Evolutionary conservation across 2,797 vertebrate genomes (phyloP).

Genomic region (Smutsia temminckii): DNA sequence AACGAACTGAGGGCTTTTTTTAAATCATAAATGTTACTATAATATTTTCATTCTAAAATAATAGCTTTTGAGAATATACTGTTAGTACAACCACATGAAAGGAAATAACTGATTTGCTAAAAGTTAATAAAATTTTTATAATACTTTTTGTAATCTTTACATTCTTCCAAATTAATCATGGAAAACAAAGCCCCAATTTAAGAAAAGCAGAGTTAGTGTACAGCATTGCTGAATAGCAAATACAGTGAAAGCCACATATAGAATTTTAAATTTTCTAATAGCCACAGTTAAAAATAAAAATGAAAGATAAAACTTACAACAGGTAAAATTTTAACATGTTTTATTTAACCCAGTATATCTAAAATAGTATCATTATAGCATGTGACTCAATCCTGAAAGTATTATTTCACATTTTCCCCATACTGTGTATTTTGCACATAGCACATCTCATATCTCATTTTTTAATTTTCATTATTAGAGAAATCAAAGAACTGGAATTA

Average conservation of each 20-base stretch:
- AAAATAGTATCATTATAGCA: neutral
- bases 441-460: neutral
- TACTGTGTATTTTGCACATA: neutral
- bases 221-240: neutral
- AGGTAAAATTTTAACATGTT: neutral
- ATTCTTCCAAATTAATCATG: neutral
- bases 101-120: neutral
- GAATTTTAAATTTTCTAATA: neutral
- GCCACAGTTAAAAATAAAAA: neutral
- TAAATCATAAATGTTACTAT: neutral
- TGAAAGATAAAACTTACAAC: neutral
- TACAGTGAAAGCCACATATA: neutral
- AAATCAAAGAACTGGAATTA: neutral
- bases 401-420: neutral
- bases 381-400: neutral
- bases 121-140: neutral
- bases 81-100: neutral
- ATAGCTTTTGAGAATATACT: neutral
- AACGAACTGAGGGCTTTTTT: neutral
- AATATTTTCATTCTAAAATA: neutral
- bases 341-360: neutral
- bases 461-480: neutral
- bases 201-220: neutral
- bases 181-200: neutral
- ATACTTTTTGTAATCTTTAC: neutral